Conservation (phyloP, 2,113 vertebrate species). For the Uria lomvia region DNA sequence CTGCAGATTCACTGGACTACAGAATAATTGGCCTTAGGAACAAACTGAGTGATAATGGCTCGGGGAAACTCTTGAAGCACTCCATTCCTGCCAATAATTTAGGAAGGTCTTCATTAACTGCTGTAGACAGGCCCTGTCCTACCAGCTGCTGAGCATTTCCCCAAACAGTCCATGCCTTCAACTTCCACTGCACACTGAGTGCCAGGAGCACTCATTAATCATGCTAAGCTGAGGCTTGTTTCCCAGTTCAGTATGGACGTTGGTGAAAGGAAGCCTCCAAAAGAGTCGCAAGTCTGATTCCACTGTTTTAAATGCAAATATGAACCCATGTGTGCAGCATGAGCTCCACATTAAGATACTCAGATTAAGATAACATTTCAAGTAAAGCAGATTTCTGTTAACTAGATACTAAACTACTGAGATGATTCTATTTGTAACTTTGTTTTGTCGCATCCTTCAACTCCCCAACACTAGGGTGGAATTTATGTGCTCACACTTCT, state of each 20-base stretch:
- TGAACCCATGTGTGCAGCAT: not conserved
- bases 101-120: not conserved
- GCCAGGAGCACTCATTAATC: not conserved
- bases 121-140: not conserved
- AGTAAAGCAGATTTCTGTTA: not conserved
- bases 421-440: not conserved
- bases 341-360: not conserved
- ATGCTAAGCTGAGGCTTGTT: not conserved
- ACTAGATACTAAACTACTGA: not conserved
- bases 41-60: not conserved
- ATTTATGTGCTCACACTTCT: conserved; percentile 95
- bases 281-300: not conserved
- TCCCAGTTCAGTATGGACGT: not conserved
- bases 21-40: not conserved
- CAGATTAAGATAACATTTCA: not conserved
- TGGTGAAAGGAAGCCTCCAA: not conserved
- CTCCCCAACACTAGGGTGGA: conserved; percentile 79
- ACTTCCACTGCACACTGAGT: accelerated
- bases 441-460: not conserved
- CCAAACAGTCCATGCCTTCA: not conserved
- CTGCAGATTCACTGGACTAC: not conserved
- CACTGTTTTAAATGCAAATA: not conserved
- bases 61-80: not conserved
- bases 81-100: not conserved
- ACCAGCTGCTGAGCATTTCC: not conserved